These are phyloP conservation scores for Anguilla pacifica DNA, from an alignment of 2,797 vertebrate genomes.

Conservation along the genomic window DNA sequence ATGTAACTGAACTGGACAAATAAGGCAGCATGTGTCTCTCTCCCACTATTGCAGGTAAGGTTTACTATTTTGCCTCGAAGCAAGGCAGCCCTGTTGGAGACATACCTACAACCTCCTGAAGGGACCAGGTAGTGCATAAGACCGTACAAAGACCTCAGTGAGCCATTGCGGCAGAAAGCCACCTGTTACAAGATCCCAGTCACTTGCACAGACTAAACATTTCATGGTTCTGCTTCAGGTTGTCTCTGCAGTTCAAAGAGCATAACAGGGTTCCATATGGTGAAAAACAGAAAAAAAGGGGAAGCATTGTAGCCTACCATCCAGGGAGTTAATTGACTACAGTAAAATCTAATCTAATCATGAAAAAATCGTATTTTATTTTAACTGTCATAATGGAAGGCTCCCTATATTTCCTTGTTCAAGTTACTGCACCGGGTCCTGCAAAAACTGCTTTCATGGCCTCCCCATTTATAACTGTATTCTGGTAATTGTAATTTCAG, in stretches of 20 bases:
- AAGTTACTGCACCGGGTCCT: too few relatives aligned
- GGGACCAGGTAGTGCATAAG: background rate
- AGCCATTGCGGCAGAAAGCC: background rate
- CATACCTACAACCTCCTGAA: background rate
- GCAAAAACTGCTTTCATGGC: too few relatives aligned
- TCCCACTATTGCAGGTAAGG: background rate
- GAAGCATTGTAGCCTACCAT: background rate
- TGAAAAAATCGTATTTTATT: too few relatives aligned
- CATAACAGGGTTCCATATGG: background rate
- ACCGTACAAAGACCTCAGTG: background rate
- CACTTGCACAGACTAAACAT: conserved; percentile 73
- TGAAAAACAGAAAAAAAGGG: background rate
- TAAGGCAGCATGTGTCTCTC: background rate
- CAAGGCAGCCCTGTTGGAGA: background rate
- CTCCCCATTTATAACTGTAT: background rate
- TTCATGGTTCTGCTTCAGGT: conserved; percentile 74
- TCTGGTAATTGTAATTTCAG: background rate
- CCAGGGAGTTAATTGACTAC: background rate
- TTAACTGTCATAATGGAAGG: too few relatives aligned
- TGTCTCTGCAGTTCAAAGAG: conserved; percentile 31
- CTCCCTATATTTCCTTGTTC: too few relatives aligned
- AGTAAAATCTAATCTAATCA: too few relatives aligned
- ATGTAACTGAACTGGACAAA: background rate
- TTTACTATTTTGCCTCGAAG: background rate
- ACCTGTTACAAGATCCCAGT: conserved; percentile 51